Evolutionary conservation across 2,113 vertebrate genomes (phyloP), one percentile per base, ranked within the genome.

Genomic region (Cinclus cinclus): DNA sequence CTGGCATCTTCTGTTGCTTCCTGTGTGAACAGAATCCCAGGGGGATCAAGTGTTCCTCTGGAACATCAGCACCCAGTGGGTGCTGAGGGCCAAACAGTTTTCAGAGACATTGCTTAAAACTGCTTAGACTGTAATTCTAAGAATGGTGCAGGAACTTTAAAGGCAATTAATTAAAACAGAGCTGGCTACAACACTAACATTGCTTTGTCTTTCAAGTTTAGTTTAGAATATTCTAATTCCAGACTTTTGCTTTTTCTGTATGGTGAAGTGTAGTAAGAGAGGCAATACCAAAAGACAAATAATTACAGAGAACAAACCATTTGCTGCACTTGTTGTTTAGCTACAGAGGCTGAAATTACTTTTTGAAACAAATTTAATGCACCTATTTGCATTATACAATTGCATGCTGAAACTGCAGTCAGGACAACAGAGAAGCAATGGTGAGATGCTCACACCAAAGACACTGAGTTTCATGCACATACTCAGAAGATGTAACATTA

Each of bases 221-320:
- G 70, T 59, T 65, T 17, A 19, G 9, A 69, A 21, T 68, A 62
- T 82, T 88, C 83, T 13, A 80, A 79, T 21, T 37, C 39, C 77
- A 89, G 87, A 75, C 52, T 53, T 89, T 64, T 56, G 41, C 65
- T 92, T 81, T 92, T 59, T 70, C 77, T 80, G 21, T 42, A 56
- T 77, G 78, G 62, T 89, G 49, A 78, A 76, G 50, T 21, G 1
- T n/a, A 64, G 76, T 22, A 86, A 44, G 82, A 91, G 74, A 92
- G 77, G 80, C 67, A 95, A 92, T 63, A 80, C 63, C 49, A 44
- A 67, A 93, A 82, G 74, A 92, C 74, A 96, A 96, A 92, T 92
- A 95, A 92, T 94, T 91, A 81, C 62, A 83, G 89, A 89, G 91
- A 94, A 87, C 87, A 95, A 91, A 91, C 63, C 88, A 95, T 80